Evolutionary conservation across 2,113 vertebrate species (phyloP).

Genomic region (Datnioides undecimradiatus): DNA sequence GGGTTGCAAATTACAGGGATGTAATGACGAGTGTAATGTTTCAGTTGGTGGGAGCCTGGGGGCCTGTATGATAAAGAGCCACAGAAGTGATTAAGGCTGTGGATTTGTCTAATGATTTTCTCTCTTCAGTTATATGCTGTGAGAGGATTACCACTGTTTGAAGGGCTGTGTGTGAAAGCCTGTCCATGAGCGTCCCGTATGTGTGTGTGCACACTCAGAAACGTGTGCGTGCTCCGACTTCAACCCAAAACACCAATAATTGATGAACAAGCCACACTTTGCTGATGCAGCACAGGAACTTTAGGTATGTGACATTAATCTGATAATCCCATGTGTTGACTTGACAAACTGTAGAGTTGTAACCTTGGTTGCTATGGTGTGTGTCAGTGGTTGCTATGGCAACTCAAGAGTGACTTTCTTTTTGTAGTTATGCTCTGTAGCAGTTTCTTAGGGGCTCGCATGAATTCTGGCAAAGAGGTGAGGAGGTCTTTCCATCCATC

Average conservation of each 20-base stretch:
- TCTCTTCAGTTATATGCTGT: slow-evolving; percentile 25
- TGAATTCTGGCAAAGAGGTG: slow-evolving; percentile 48
- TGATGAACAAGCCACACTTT: neutral
- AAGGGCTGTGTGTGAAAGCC: neutral
- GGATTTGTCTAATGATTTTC: slow-evolving; percentile 65
- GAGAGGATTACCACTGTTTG: slow-evolving; percentile 29
- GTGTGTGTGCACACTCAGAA: neutral
- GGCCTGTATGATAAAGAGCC: slow-evolving; percentile 54
- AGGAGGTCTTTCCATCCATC: slow-evolving; percentile 52
- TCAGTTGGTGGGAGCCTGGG: slow-evolving; percentile 39
- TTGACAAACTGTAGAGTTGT: slow-evolving; percentile 49
- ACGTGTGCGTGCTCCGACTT: neutral
- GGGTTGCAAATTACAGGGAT: slow-evolving; percentile 45
- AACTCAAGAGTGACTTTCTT: slow-evolving; percentile 68
- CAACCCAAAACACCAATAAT: neutral
- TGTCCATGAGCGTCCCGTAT: neutral
- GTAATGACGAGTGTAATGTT: slow-evolving; percentile 57
- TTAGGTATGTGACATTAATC: neutral
- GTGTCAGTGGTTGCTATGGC: slow-evolving; percentile 66
- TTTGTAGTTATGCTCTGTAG: slow-evolving; percentile 55
- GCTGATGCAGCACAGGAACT: neutral
- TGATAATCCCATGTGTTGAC: slow-evolving; percentile 19
- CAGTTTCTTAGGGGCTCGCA: slow-evolving; percentile 41
- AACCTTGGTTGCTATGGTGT: slow-evolving; percentile 75
- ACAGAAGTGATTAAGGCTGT: slow-evolving; percentile 59